Base-by-base conservation (phyloP, 2,888 invertebrate genomes). In the Calliopum simillimum region DNA sequence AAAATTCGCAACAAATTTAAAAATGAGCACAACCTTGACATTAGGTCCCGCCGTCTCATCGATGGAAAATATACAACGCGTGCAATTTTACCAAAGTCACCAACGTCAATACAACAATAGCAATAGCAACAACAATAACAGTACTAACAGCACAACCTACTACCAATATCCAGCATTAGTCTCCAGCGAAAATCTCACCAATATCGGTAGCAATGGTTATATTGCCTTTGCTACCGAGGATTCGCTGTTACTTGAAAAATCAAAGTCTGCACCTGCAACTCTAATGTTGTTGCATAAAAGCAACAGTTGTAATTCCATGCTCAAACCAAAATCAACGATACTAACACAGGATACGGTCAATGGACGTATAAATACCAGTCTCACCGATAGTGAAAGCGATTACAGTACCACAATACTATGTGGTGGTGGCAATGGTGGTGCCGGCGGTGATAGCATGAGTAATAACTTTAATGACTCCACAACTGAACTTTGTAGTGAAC, bases 361-460 rank as follows among this genome's bases (percentile, higher is more conserved):
- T 71, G 80, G 79, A 3, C 76, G 79, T 44, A 76, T 79, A 43
- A 77, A 76, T 55, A 78, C 78, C 53, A 80, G 76, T 62, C 76
- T 78, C 4, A 78, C 80, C 46, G 79, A 79, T 68, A 78, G 74
- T 74, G 70, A 68, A 43, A 59, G 73, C 53, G 75, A 79, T 59
- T 76, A 74, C 61, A 74, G 73, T 41, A 49, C 51, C 16, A n/a
- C 73, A 41, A 73, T 73, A 41, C 47, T 71, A 1, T 72, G 74
- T 6, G 76, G 76, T 1, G 69, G 63, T 21, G 19, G 13, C 14
- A 21, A 14, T 11, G 49, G 55, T 23, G 41, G 51, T 16, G 56
- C n/a, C 33, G 25, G 46, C 14, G 62, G 25, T 21, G 62, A 25
- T 4, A 59, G 21, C 21, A 55, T 16, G 25, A 49, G 23, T 16